phyloP scores from a whole-genome alignment of 1,140 invertebrate genomes.

The Hirudo medicinalis region DNA sequence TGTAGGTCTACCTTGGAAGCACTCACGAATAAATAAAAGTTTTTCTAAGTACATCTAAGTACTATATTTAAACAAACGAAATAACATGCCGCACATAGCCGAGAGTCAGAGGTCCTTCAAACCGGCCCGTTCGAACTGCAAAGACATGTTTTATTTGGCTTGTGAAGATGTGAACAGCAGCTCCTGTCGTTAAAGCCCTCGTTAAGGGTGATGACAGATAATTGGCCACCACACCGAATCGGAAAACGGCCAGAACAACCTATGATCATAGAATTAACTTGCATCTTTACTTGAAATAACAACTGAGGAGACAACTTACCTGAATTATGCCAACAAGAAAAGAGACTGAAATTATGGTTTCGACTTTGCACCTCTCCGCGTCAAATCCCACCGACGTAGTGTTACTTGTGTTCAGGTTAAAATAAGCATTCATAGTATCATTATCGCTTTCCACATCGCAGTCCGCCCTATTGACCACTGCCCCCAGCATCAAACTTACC shows the following conservation, averaged over 20 bases:
- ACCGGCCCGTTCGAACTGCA: constrained; percentile 34
- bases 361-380: constrained; percentile 2
- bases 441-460: constrained; percentile 7
- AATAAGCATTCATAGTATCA: background rate
- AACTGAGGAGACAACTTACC: background rate
- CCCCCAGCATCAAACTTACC: constrained; percentile 41
- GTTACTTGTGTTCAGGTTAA: background rate
- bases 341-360: background rate
- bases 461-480: constrained; percentile 30
- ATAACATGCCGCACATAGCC: constrained; percentile 36
- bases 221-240: constrained; percentile 42
- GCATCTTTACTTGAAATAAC: too few relatives aligned
- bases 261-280: constrained; percentile 25
- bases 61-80: too few relatives aligned
- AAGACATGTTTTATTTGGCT: constrained; percentile 44
- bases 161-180: constrained; percentile 44
- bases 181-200: constrained; percentile 44
- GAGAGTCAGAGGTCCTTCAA: constrained; percentile 40
- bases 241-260: constrained; percentile 39
- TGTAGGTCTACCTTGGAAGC: constrained; percentile 25
- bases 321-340: constrained; percentile 5
- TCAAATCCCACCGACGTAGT: background rate
- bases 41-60: too few relatives aligned
- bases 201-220: constrained; percentile 44
- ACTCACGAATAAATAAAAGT: too few relatives aligned